Evolutionary conservation across 2,888 invertebrate genomes (phyloP), one percentile per base, ranked within the genome.

Genomic region (Crepidodera aurea): DNA sequence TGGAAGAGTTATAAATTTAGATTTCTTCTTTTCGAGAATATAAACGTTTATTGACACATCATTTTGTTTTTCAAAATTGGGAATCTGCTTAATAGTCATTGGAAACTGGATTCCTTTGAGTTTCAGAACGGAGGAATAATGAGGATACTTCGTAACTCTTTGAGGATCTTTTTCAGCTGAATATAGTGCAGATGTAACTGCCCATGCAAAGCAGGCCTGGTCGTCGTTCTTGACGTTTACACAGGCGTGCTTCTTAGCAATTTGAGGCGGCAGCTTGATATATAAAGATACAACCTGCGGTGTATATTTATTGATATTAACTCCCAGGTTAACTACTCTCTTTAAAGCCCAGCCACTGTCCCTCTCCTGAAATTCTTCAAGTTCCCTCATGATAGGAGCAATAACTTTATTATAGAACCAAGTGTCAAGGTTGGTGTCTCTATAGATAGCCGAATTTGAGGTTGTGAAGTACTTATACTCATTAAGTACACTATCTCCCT

Each of bases 101-200:
- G 73, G 73, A 60, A 73, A 74, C 10, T 60, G 37, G 34, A 75
- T 70, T 1, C 65, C 68, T 18, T 65, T 59, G 1, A 71, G 59
- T 15, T 74, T 71, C 32, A 74, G 64, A 6, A 71, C 69, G 6
- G 27, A 27, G 15, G 60, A 58, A 57, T 66, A 70, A 42, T 72
- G 60, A 3, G 71, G 70, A 58, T 75, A 75, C 5, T 57, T 73
- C n/a, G n/a, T n/a, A n/a, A n/a, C n/a, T n/a, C n/a, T n/a, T n/a
- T n/a, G n/a, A n/a, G n/a, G n/a, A n/a, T n/a, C n/a, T n/a, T n/a
- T n/a, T n/a, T n/a, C n/a, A n/a, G n/a, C n/a, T n/a, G 29, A 6
- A 34, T 34, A 6, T 34, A 34, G 12, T 1, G 34, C 34, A 12
- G 12, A 34, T 1, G 12, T 34, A 34, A 34, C 34, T 12, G 34